A percentile compares a stretch with the other conserved stretches of the same genome.
These are phyloP conservation scores for Champsocephalus gunnari DNA, from an alignment of 2,797 vertebrate species.

Conservation along the genomic window DNA sequence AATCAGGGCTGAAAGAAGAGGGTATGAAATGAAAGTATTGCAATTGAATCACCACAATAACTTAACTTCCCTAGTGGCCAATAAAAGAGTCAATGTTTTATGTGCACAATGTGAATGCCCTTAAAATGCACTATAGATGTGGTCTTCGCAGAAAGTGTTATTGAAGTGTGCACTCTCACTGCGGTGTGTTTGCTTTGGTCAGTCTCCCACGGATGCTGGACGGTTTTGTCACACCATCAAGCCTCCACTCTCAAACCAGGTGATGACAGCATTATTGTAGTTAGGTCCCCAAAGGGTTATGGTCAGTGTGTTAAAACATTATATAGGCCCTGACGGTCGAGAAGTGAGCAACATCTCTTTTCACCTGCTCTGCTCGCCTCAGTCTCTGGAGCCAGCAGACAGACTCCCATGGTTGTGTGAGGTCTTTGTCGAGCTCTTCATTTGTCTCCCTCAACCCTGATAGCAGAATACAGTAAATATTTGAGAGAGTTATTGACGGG, in stretches of 20 bases:
- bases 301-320: constrained; percentile 65
- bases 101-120: too few species aligned
- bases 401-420: constrained; percentile 66
- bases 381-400: constrained; percentile 30
- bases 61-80: too few species aligned
- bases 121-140: too few species aligned
- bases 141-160: too few species aligned
- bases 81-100: too few species aligned
- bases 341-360: constrained; percentile 57
- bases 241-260: constrained; percentile 49
- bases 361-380: constrained; percentile 60
- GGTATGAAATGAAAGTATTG: not conserved
- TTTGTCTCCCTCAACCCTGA: constrained; percentile 61
- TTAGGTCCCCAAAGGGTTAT: constrained; percentile 56
- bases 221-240: constrained; percentile 49
- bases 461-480: constrained; percentile 72
- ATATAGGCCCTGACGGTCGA: constrained; percentile 51
- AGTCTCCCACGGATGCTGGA: constrained; percentile 73
- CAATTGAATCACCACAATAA: not conserved
- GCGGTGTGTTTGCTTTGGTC: constrained; percentile 73
- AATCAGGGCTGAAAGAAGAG: not conserved
- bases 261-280: constrained; percentile 73
- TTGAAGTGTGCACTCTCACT: constrained; percentile 10
- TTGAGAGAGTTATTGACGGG: constrained; percentile 74
- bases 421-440: constrained; percentile 63